Evolutionary conservation across 1,140 invertebrate genomes (phyloP), one percentile per base, ranked within the genome.

Genomic region (Drosophila insularis): DNA sequence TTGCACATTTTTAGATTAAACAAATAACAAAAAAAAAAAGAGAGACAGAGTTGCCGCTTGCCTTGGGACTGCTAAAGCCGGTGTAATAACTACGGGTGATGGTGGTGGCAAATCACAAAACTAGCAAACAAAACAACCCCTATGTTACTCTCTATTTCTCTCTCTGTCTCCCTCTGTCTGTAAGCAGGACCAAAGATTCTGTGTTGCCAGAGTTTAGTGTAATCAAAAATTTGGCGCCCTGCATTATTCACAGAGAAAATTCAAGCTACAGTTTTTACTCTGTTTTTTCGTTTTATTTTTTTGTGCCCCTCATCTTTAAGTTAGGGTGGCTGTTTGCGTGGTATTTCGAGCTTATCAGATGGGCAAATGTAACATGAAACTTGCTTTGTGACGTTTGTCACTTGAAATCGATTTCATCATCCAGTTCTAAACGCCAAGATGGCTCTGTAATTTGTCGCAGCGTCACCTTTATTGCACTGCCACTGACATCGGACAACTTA

Each of bases 381-480:
- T 67, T 70, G 66, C 74, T 70, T 19, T 77, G 27, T 66, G 65
- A 35, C 64, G 62, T 76, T 63, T 68, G 66, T 50, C 70, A 81
- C 69, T 78, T 59, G 74, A 87, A 86, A 86, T 86, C 81, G 81
- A 86, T 86, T 86, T 75, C 63, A 56, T 60, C 65, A 67, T 55
- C 43, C 61, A 32, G 54, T 39, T 27, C 56, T 46, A 19, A 58
- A 50, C 68, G 80, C 74, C 81, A 73, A 74, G 72, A 67, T 73
- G 71, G 71, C 72, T 75, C 75, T 79, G 80, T 82, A 82, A 82
- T 82, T 82, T 82, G 80, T 82, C 80, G 67, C 67, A 71, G 67
- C 40, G 71, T 60, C 80, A 68, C 71, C 74, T 74, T 68, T 72
- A 63, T 69, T 66, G 67, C 72, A 60, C 63, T 73, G 63, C 63